Conservation (phyloP, 2,113 vertebrate genomes). For the Tychaedon coryphoeus region DNA sequence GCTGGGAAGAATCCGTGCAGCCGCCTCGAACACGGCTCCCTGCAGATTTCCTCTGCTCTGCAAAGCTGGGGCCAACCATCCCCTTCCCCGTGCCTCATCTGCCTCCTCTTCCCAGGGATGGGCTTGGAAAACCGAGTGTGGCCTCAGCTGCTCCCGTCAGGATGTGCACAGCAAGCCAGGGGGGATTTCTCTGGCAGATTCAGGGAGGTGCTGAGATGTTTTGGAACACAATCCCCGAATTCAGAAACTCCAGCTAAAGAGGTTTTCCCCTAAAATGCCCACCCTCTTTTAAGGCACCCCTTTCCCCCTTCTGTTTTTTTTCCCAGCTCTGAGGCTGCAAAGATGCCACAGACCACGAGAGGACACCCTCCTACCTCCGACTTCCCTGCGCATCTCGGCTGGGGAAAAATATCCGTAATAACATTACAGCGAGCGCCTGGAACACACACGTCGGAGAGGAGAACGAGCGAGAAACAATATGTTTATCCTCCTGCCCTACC, state of each 20-base stretch:
- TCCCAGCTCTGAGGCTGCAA: background rate
- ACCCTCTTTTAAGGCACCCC: background rate
- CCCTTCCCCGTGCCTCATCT: background rate
- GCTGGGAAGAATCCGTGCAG: background rate
- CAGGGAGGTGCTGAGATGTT: rapidly evolving
- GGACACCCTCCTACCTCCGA: conserved; percentile 70
- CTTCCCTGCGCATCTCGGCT: background rate
- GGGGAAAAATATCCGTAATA: conserved; percentile 9
- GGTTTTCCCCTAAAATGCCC: background rate
- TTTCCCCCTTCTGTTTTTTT: background rate
- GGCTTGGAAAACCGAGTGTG: background rate
- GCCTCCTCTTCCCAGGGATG: background rate
- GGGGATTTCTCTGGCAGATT: rapidly evolving
- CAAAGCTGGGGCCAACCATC: background rate
- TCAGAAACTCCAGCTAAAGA: background rate
- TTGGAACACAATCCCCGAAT: background rate
- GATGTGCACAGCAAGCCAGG: rapidly evolving
- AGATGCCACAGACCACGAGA: conserved; percentile 62
- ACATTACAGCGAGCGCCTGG: conserved; percentile 19
- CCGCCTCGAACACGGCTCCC: background rate
- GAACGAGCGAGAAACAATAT: conserved; percentile 14
- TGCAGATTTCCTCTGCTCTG: background rate
- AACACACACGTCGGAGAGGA: conserved; percentile 39
- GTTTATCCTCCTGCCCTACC: conserved; percentile 3
- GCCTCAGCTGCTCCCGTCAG: background rate